Conservation (phyloP, 2,888 invertebrate species). For the Dryomyza anilis region DNA sequence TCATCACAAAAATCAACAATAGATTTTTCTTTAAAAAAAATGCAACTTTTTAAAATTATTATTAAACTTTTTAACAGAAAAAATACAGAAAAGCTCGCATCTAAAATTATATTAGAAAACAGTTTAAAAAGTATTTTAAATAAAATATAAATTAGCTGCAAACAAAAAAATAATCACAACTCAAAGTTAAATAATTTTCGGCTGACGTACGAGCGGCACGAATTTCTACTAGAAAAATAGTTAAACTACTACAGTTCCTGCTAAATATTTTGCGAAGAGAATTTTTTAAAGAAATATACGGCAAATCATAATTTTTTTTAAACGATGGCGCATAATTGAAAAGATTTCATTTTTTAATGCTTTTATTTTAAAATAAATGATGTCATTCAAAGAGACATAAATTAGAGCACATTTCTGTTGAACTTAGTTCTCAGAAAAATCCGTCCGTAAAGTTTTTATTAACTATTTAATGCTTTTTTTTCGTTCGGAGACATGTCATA, state of each 20-base stretch:
- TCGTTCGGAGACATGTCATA: no score
- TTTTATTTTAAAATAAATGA: neutral
- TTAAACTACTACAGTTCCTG: constrained; percentile 15
- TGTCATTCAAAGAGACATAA: neutral
- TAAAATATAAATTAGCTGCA: neutral
- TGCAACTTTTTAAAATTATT: no score
- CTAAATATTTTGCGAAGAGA: neutral
- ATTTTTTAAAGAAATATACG: neutral
- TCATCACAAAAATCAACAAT: neutral
- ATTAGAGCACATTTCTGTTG: neutral
- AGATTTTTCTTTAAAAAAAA: no score
- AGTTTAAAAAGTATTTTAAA: neutral
- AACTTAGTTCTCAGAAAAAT: constrained; percentile 1
- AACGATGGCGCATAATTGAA: no score
- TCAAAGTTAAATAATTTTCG: neutral
- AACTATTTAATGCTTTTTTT: neutral
- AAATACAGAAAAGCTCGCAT: neutral
- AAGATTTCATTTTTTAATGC: neutral
- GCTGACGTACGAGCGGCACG: neutral
- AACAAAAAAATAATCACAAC: neutral
- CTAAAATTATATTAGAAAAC: neutral
- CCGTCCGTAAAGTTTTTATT: constrained; percentile 11
- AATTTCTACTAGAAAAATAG: neutral
- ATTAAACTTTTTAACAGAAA: neutral
- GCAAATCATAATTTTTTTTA: no score